Conservation (phyloP, 2,113 vertebrate species). For the Austrofundulus limnaeus region DNA sequence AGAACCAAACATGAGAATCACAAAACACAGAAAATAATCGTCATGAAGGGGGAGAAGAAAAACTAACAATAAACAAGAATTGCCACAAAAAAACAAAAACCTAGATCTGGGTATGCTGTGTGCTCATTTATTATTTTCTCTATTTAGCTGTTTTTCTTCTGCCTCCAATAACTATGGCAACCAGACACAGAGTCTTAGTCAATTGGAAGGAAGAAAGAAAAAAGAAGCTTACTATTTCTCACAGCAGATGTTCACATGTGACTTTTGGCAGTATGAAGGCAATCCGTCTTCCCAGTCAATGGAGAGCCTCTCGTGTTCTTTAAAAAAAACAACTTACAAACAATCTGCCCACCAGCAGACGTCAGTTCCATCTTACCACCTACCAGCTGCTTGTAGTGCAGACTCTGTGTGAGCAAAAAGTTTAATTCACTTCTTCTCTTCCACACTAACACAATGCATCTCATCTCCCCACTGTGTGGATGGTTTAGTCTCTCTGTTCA, state of each 20-base stretch:
- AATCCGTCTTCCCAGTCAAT: slow-evolving; percentile 69
- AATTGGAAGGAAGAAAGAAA: slow-evolving; percentile 37
- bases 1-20: too few species aligned
- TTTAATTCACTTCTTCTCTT: slow-evolving; percentile 51
- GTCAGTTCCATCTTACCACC: slow-evolving; percentile 68
- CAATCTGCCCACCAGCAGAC: slow-evolving; percentile 69
- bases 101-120: too few species aligned
- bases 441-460: slow-evolving; percentile 17
- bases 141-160: slow-evolving; percentile 71
- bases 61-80: too few species aligned
- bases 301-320: slow-evolving; percentile 61
- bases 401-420: slow-evolving; percentile 64
- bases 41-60: too few species aligned
- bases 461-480: slow-evolving; percentile 24
- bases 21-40: too few species aligned
- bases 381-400: slow-evolving; percentile 74
- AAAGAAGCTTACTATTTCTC: slow-evolving; percentile 35
- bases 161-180: slow-evolving; percentile 76
- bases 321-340: slow-evolving; percentile 47
- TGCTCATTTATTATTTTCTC: slow-evolving; percentile 62
- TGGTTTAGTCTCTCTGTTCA: slow-evolving; percentile 23
- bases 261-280: slow-evolving; percentile 64
- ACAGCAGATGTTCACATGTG: slow-evolving; percentile 61
- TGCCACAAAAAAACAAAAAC: too few species aligned
- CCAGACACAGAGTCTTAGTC: slow-evolving; percentile 55